Evolutionary conservation across 2,888 invertebrate species (phyloP), one percentile per base, ranked within the genome.

Genomic region (Oligia latruncula): DNA sequence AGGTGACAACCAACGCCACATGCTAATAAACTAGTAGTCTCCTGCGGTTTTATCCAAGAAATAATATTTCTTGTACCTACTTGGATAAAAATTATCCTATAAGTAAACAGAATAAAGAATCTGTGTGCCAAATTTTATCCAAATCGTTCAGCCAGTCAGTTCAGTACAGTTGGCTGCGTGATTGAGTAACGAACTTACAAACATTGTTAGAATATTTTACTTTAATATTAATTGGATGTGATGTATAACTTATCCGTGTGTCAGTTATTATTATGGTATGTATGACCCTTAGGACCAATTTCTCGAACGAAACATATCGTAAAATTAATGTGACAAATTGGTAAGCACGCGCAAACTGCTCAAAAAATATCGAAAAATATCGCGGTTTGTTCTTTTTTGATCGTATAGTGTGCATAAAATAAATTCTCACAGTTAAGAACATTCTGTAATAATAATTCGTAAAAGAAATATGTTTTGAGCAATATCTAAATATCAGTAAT

Each of bases 321-420:
- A 29, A 62, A 13, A 15, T 29, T 2, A 29, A 15, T 29, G 29
- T 35, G 64, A 35, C 20, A 64, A 64, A 35, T 64, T 35, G 64
- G 35, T 8, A 35, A 64, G 8, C 64, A 64, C 35, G 64, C 35
- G 64, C 35, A 35, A 64, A 64, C 35, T 35, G 9, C 4, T 1
- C 2, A 11, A 65, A 64, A 35, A 17, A 17, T 64, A 35, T 64
- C 64, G 8, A 65, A 64, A 20, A 17, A 35, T 64, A 35, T 64
- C 35, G 4, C 35, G 9, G 17, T 20, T 20, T 15, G 52, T 68
- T 67, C 46, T 23, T 71, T 49, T 65, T 58, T 80, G 64, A 49
- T 58, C 29, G 65, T 72, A 80, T 80, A 49, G 29, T 71, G 4
- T 66, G 17, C 23, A 4, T 67, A 23, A n/a, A 52, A 60, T 66